phyloP scores from a whole-genome alignment of 2,797 vertebrate species.

The Leptoclinus maculatus region DNA sequence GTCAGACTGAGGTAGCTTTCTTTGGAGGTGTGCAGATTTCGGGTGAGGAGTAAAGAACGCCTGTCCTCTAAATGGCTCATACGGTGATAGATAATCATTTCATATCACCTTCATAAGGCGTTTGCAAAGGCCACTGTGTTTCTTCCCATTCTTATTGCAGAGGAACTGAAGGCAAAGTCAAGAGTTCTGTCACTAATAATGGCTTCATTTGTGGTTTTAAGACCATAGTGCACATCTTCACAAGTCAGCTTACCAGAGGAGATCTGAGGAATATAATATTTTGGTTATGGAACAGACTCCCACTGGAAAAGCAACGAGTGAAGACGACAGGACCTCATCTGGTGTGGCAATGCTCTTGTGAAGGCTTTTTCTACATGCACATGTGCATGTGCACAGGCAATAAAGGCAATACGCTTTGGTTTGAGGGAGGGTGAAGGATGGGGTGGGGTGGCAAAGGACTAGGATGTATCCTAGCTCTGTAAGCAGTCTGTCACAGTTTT shows the following conservation, averaged over 20 bases:
- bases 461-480: neutral
- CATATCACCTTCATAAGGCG: constrained; percentile 56
- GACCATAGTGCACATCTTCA: constrained; percentile 32
- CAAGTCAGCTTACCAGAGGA: constrained; percentile 52
- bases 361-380: constrained; percentile 67
- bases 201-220: constrained; percentile 43
- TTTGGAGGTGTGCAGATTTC: constrained; percentile 78
- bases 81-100: constrained; percentile 69
- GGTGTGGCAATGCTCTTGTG: constrained; percentile 34
- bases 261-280: constrained; percentile 64
- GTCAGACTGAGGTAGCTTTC: constrained; percentile 82
- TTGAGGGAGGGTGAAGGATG: constrained; percentile 40
- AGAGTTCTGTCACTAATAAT: constrained; percentile 39
- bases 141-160: constrained; percentile 64
- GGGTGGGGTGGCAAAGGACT: neutral
- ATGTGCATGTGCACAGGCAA: constrained; percentile 56
- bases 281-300: constrained; percentile 78
- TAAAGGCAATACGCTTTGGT: constrained; percentile 78
- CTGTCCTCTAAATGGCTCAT: constrained; percentile 61
- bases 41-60: constrained; percentile 34
- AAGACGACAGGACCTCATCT: constrained; percentile 22
- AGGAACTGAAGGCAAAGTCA: constrained; percentile 67
- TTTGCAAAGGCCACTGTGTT: constrained; percentile 72
- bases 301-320: constrained; percentile 52
- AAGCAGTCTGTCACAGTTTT: constrained; percentile 4